Evolutionary conservation across 2,888 invertebrate genomes (phyloP).

Genomic region (Dasypolia templi): DNA sequence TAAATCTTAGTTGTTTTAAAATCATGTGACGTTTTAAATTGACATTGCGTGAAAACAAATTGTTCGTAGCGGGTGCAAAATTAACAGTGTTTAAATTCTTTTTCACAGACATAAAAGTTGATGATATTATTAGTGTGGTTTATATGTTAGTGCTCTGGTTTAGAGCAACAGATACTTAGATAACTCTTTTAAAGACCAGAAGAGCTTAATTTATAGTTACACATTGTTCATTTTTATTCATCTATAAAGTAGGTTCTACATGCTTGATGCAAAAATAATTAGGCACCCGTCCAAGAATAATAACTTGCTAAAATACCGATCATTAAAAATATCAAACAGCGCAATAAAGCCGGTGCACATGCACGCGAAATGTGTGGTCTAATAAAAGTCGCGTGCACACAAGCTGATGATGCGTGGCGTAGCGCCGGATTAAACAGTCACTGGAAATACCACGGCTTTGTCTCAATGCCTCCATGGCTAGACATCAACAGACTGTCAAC

Average conservation of each 20-base stretch:
- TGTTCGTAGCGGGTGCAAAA: slow-evolving; percentile 17
- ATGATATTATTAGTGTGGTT: slow-evolving; percentile 21
- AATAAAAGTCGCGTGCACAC: slow-evolving; percentile 65
- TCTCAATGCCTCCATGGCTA: slow-evolving; percentile 72
- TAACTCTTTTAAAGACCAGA: not conserved
- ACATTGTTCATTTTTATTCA: not conserved
- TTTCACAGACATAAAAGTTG: slow-evolving; percentile 30
- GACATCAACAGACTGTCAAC: slow-evolving; percentile 79
- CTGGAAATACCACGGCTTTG: slow-evolving; percentile 79
- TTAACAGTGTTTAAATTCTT: slow-evolving; percentile 32
- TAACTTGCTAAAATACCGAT: slow-evolving; percentile 3
- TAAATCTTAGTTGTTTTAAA: slow-evolving; percentile 18
- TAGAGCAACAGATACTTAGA: not conserved
- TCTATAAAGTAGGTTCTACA: not conserved
- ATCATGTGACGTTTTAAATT: no score
- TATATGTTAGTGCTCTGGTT: not conserved
- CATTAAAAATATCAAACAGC: slow-evolving; percentile 37
- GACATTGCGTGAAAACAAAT: slow-evolving; percentile 18
- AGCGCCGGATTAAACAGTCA: slow-evolving; percentile 80
- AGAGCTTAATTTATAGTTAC: not conserved
- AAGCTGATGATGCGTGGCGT: slow-evolving; percentile 70
- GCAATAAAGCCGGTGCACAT: slow-evolving; percentile 43
- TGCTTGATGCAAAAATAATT: not conserved
- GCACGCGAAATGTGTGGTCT: slow-evolving; percentile 56
- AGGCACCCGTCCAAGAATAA: not conserved